Base-by-base conservation (phyloP, 2,888 invertebrate genomes). In the Ditylenchus weischeri region DNA sequence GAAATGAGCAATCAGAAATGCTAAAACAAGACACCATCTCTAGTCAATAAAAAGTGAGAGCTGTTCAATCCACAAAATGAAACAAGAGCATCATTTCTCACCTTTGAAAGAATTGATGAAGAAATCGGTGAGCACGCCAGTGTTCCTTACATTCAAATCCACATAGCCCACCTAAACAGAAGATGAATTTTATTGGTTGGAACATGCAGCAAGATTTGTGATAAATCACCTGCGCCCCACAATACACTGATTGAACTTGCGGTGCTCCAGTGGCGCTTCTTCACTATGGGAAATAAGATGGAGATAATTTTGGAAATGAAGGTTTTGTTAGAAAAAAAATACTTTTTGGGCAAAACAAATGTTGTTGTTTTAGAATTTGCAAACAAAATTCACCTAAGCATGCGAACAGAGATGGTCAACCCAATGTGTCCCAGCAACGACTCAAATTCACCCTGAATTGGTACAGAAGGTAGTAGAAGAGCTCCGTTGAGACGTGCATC, bases 41-140 rank as follows among this genome's bases (percentile, higher is more conserved):
- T 57, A 50, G 50, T 50, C 18, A 19, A 54, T 54, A 54, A 54
- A 21, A 54, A 54, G 29, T 4, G 21, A 54, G 36, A 36, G 63
- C 18, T 23, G 13, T 18, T 19, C 5, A 50, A 48, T 38, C 43
- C 0, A 19, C 35, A 48, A n/a, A 21, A 62, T 54, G 7, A 18
- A 62, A 48, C 19, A 51, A 29, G 29, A 29, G 29, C 19, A 18
- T n/a, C 10, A 57, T 60, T 19, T 60, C 66, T 38, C 18, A 80
- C 80, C 75, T 72, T 80, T 80, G 65, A 80, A 80, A 11, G 80
- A 78, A 60, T 80, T 80, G 57, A 81, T 81, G 71, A 81, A 82
- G 69, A 81, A 81, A 68, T 81, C 81, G 10, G 81, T 81, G 47
- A 81, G 71, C 35, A 81, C 79, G 35, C 81, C 81, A 8, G 81